Evolutionary conservation across 2,797 vertebrate species (phyloP).

Genomic region (Typhlichthys eigenmanni): DNA sequence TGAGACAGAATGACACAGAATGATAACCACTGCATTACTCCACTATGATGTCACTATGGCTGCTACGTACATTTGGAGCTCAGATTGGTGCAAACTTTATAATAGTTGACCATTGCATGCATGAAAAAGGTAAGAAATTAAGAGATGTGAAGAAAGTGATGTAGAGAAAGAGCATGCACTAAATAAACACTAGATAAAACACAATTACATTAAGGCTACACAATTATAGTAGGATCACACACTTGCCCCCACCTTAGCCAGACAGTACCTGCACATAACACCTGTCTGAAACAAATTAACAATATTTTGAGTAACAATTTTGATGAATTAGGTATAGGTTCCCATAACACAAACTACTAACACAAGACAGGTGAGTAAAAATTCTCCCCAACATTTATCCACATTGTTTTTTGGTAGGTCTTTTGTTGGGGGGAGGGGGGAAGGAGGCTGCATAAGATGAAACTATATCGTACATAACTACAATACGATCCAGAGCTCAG

Average conservation of each 20-base stretch:
- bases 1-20: too few species aligned
- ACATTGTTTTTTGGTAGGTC: not conserved
- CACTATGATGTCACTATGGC: too few species aligned
- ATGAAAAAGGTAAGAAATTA: not conserved
- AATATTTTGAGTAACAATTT: too few species aligned
- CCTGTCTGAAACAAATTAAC: too few species aligned
- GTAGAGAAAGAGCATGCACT: slow-evolving; percentile 57
- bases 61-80: too few species aligned
- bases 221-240: slow-evolving; percentile 62
- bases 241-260: slow-evolving; percentile 52
- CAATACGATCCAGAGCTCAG: slow-evolving; percentile 62
- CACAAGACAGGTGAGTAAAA: too few species aligned
- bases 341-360: too few species aligned
- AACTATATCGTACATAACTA: slow-evolving; percentile 69
- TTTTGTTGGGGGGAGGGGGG: slow-evolving; percentile 19
- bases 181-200: slow-evolving; percentile 52
- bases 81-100: too few species aligned
- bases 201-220: slow-evolving; percentile 51
- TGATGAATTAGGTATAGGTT: too few species aligned
- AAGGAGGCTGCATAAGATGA: slow-evolving; percentile 15
- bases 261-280: slow-evolving; percentile 40
- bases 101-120: too few species aligned
- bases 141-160: slow-evolving; percentile 15
- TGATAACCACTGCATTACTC: too few species aligned
- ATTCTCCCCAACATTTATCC: not conserved